Percentiles rank a stretch among this genome's conserved stretches.
phyloP scores from a whole-genome alignment of 2,797 vertebrate genomes.

The Peromyscus nudipes region DNA sequence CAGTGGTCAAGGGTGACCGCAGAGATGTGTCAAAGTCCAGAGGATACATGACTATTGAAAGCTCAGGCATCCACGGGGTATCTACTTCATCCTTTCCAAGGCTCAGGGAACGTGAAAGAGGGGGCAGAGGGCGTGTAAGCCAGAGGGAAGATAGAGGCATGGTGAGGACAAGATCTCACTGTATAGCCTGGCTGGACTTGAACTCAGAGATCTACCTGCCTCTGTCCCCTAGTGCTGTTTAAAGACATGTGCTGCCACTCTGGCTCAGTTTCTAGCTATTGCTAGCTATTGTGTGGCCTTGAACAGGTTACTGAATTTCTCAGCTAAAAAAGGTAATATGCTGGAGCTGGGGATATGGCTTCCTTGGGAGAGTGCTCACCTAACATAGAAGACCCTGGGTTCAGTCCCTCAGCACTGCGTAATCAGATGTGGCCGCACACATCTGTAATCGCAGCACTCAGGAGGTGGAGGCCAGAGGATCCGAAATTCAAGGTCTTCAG shows the following conservation, averaged over 20 bases:
- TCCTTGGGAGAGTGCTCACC: no score
- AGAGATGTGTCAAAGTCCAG: background rate
- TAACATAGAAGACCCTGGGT: background rate
- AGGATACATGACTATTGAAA: background rate
- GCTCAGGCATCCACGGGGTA: background rate
- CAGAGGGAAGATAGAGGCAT: no score
- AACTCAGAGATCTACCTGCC: background rate
- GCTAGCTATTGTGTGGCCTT: background rate
- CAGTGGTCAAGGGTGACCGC: background rate
- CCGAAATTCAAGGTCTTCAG: background rate
- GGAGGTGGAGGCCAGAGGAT: background rate
- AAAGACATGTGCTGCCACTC: background rate
- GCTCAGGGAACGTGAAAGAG: background rate
- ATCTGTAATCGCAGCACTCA: background rate
- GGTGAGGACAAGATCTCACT: background rate
- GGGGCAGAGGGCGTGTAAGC: background rate
- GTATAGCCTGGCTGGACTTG: background rate
- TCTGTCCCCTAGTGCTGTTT: background rate
- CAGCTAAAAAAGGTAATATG: background rate
- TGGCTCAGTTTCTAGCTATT: background rate
- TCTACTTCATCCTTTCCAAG: background rate
- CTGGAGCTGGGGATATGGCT: background rate
- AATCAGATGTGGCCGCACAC: no score
- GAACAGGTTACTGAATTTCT: conserved; percentile 16
- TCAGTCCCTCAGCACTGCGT: background rate